These are phyloP conservation scores for Rhynchotus rufescens DNA, from an alignment of 2,797 vertebrate genomes.

Conservation along the genomic window DNA sequence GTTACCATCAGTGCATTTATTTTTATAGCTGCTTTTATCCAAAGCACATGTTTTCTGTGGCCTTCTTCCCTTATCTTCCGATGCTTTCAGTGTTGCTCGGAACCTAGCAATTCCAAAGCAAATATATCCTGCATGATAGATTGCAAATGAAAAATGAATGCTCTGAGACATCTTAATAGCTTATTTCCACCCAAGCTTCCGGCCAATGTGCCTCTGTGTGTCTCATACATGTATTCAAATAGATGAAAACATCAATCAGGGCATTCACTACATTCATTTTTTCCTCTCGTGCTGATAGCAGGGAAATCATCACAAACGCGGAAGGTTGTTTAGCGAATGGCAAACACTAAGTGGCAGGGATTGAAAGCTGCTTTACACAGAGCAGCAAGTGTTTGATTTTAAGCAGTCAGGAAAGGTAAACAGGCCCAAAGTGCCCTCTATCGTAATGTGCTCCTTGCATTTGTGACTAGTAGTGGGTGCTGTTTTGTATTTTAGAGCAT, in stretches of 20 bases:
- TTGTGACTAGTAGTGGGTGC: neutral
- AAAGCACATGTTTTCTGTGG: neutral
- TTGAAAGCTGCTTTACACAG: neutral
- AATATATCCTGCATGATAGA: neutral
- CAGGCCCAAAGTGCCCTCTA: neutral
- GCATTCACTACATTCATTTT: neutral
- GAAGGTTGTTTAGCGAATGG: neutral
- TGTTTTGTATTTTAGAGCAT: neutral
- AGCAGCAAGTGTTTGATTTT: constrained; percentile 40
- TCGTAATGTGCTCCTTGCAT: neutral
- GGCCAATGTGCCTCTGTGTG: neutral
- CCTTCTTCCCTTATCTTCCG: neutral
- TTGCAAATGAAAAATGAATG: constrained; percentile 44
- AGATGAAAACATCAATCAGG: neutral
- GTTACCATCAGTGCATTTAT: neutral
- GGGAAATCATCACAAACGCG: neutral
- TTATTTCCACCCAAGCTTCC: neutral
- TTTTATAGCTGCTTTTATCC: constrained; percentile 24
- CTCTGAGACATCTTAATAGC: neutral
- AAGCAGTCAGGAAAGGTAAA: neutral
- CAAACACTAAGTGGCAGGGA: neutral
- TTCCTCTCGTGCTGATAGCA: neutral
- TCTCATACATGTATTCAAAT: neutral
- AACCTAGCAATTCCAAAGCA: constrained; percentile 16
- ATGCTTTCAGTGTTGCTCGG: neutral